Evolutionary conservation across 2,888 invertebrate genomes (phyloP).

Genomic region (Lutraria lutraria): DNA sequence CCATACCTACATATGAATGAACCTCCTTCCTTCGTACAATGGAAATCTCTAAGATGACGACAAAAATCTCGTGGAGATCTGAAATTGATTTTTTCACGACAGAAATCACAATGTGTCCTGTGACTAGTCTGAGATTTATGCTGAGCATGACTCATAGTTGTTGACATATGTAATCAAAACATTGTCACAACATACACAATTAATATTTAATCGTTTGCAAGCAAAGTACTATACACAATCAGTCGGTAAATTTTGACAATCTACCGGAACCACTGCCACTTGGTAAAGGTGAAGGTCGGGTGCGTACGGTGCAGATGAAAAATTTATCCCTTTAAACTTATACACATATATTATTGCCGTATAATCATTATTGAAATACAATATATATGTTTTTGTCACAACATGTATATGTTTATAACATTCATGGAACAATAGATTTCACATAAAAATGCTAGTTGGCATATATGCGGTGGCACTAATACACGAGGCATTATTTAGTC

Average conservation of each 20-base stretch:
- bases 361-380: neutral
- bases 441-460: neutral
- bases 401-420: neutral
- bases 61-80: slow-evolving; percentile 87
- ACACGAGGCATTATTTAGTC: neutral
- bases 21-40: slow-evolving; percentile 94
- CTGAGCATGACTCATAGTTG: slow-evolving; percentile 19
- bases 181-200: neutral
- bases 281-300: slow-evolving; percentile 64
- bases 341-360: neutral
- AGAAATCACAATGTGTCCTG: slow-evolving; percentile 82
- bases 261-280: slow-evolving; percentile 55
- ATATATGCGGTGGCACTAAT: neutral
- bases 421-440: neutral
- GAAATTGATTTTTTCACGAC: slow-evolving; percentile 76
- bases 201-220: too few species aligned
- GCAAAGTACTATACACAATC: neutral
- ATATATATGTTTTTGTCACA: neutral
- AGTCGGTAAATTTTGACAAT: slow-evolving; percentile 26
- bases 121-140: slow-evolving; percentile 14
- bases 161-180: neutral
- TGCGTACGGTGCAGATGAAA: slow-evolving; percentile 44
- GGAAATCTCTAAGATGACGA: slow-evolving; percentile 93
- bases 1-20: slow-evolving; percentile 96
- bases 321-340: neutral